Conservation (phyloP, 2,113 vertebrate genomes). For the Solenodon paradoxus region DNA sequence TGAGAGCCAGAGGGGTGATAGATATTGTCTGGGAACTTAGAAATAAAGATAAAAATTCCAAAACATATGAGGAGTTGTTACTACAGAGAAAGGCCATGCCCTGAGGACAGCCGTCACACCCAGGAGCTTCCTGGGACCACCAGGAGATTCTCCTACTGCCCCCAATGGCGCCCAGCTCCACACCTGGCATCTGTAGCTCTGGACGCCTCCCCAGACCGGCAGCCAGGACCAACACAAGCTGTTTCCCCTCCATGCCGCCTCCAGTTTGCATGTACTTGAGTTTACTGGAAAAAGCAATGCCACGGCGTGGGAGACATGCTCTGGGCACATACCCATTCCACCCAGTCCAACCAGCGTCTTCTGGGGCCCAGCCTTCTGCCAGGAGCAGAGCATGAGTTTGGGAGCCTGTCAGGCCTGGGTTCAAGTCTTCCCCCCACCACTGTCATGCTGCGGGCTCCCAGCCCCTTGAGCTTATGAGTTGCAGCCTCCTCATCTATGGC, state of each 20-base stretch:
- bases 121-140: not conserved
- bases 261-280: not conserved
- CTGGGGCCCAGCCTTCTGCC: not conserved
- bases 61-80: not conserved
- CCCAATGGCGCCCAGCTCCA: not conserved
- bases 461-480: not conserved
- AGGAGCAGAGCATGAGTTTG: not conserved
- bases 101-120: not conserved
- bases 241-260: not conserved
- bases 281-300: not conserved
- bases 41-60: not conserved
- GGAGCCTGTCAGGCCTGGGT: not conserved
- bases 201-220: not conserved
- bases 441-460: accelerated
- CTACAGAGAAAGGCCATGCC: not conserved
- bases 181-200: not conserved
- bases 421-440: not conserved
- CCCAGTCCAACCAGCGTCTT: not conserved
- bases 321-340: not conserved
- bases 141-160: not conserved
- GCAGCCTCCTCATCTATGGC: not conserved
- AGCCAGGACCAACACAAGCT: not conserved
- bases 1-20: not conserved
- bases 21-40: not conserved
- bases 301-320: not conserved